phyloP scores from a whole-genome alignment of 2,888 invertebrate genomes.

The Limulus polyphemus region DNA sequence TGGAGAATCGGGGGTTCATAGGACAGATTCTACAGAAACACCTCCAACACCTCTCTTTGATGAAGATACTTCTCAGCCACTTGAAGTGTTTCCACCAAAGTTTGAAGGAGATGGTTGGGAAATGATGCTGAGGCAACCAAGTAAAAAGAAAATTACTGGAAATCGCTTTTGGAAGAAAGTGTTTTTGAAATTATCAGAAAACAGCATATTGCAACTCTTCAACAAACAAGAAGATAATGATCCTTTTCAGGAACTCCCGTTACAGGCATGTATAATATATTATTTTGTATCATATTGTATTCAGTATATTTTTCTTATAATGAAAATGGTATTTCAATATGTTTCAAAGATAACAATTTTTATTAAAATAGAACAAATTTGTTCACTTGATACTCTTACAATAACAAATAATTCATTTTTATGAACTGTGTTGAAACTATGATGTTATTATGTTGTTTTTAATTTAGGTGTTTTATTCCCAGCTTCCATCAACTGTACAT shows the following conservation, averaged over 20 bases:
- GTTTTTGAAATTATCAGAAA: conserved; percentile 69
- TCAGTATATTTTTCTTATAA: not conserved
- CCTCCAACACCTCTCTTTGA: conserved; percentile 89
- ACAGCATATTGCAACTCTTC: conserved; percentile 62
- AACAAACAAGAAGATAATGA: conserved; percentile 72
- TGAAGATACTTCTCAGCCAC: conserved; percentile 78
- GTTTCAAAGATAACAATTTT: no score
- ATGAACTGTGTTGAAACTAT: no score
- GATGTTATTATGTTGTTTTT: no score
- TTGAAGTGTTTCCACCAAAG: conserved; percentile 78
- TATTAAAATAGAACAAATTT: no score
- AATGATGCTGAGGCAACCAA: conserved; percentile 86
- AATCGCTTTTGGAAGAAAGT: conserved; percentile 89
- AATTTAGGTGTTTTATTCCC: no score
- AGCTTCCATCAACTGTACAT: no score
- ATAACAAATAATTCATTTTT: no score
- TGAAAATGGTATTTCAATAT: not conserved
- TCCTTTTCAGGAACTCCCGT: conserved; percentile 85
- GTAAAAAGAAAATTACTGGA: conserved; percentile 86
- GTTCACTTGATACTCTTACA: no score
- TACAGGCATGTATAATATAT: conserved; percentile 44
- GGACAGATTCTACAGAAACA: conserved; percentile 53
- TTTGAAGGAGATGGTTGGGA: conserved; percentile 86
- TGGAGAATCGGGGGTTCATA: conserved; percentile 37
- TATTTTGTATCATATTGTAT: not conserved